Evolutionary conservation across 1,140 invertebrate species (phyloP), one percentile per base, ranked within the genome.

Genomic region (Battus philenor): DNA sequence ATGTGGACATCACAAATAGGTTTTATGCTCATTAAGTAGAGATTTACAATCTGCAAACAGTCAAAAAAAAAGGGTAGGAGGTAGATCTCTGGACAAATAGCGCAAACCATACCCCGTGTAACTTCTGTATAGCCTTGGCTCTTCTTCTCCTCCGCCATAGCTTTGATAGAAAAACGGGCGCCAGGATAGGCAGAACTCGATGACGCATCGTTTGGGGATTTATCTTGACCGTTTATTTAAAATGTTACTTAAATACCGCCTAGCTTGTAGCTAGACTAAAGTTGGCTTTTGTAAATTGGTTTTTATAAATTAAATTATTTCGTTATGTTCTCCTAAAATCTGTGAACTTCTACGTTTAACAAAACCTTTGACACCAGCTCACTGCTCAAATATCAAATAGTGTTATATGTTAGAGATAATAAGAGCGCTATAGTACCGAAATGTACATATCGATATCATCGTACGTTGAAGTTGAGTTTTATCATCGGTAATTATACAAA

Each of bases 181-280:
- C 76, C 50, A 84, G 45, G 22, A 84, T 44, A 15, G 80, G 77
- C 43, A 82, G 61, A 13, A 79, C 68, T 0, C 80, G 77, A 55
- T 81, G 76, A 1, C 80, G 63, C 80, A 84, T 84, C 46, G 77
- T 84, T 69, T 80, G 80, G 7, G 80, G 80, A 54, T 84, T 84
- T 79, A 84, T 84, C 47, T 78, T 84, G 80, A 53, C 49, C 45
- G 48, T 44, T 36, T 50, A 24, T 9, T 4, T 22, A 24, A 16
- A 36, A 51, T 45, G 31, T 33, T 18, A 15, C 11, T 5, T 4
- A 24, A 54, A 36, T n/a, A 54, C 11, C 17, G 16, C 26, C 61
- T 57, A 60, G 56, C 50, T 18, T 29, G 29, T 9, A 12, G 10
- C 24, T 26, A 8, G 20, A 22, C 20, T 3, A 22, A 22, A 4